These are phyloP conservation scores for Aegithalos caudatus DNA, from an alignment of 2,113 vertebrate genomes.

Conservation along the genomic window DNA sequence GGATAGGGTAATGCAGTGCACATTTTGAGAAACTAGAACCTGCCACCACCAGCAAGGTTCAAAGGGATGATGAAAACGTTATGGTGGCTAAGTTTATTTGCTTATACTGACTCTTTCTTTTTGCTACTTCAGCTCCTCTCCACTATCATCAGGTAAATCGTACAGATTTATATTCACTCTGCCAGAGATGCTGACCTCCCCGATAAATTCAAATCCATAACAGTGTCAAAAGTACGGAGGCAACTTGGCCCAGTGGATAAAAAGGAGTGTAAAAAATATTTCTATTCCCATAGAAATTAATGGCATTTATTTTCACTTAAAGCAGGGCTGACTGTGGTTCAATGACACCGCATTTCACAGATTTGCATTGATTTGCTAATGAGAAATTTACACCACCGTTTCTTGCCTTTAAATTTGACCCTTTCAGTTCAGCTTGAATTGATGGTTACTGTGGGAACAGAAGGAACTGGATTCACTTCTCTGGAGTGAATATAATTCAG, in stretches of 20 bases:
- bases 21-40: not conserved
- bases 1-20: not conserved
- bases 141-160: not conserved
- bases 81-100: not conserved
- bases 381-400: constrained; percentile 32
- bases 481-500: constrained; percentile 44
- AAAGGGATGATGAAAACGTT: not conserved
- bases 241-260: not conserved
- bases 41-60: rapidly evolving
- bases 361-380: constrained; percentile 37
- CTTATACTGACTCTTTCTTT: not conserved
- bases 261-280: not conserved
- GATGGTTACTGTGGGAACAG: constrained; percentile 51
- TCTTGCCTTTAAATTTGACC: constrained; percentile 36
- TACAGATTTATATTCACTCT: not conserved
- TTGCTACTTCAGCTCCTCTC: not conserved
- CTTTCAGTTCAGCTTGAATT: constrained; percentile 48
- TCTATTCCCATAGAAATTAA: not conserved
- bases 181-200: not conserved
- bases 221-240: not conserved
- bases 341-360: constrained; percentile 32
- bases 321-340: not conserved
- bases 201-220: not conserved
- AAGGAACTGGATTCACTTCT: constrained; percentile 18
- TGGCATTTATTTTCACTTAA: not conserved